Base-by-base conservation (phyloP, 2,113 vertebrate genomes). In the Genyomyrus donnyi region DNA sequence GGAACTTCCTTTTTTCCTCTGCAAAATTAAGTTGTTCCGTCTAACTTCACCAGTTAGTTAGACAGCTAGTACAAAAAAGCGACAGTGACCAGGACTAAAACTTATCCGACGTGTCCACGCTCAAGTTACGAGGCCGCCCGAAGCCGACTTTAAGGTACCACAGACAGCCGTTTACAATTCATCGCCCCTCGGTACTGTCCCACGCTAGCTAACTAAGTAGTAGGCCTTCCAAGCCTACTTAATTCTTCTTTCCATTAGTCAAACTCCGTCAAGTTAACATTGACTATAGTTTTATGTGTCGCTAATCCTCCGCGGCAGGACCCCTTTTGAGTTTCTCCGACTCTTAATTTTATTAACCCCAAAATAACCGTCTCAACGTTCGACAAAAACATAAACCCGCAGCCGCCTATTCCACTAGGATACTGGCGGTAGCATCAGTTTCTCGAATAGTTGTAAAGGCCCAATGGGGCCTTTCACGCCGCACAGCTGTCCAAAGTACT, bases 401-500 rank as follows among this genome's bases (percentile, higher is more conserved):
- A 27, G 80, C 84, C 46, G 90, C 89, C 89, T 91, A 89, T 45
- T 91, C 90, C 45, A 53, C 89, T 70, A 89, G 49, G 56, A 84
- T 49, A 85, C 19, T 58, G 89, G 49, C 89, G 52, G 42, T 45
- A 88, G 58, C 88, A 49, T 42, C 52, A 9, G 21, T 49, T 35
- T 88, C 31, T 27, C 42, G 58, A 42, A 24, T 49, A 84, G 74
- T 53, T 35, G 90, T 91, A 27, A 88, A 70, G 86, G 70, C 45
- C 74, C 24, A 45, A 8, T 19, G 88, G 56, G 94, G 94, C 94
- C 95, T 91, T 96, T 85, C 85, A 87, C 93, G 90, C 94, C 93
- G 95, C 95, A 96, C 96, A 96, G 95, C 89, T 94, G 89, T 66
- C 95, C 93, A 62, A 11, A 17, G 46, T 0, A 88, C 27, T 94